A percentile compares a stretch with the other conserved stretches of the same genome.
phyloP scores from a whole-genome alignment of 2,888 invertebrate genomes.

The Candidula unifasciata region DNA sequence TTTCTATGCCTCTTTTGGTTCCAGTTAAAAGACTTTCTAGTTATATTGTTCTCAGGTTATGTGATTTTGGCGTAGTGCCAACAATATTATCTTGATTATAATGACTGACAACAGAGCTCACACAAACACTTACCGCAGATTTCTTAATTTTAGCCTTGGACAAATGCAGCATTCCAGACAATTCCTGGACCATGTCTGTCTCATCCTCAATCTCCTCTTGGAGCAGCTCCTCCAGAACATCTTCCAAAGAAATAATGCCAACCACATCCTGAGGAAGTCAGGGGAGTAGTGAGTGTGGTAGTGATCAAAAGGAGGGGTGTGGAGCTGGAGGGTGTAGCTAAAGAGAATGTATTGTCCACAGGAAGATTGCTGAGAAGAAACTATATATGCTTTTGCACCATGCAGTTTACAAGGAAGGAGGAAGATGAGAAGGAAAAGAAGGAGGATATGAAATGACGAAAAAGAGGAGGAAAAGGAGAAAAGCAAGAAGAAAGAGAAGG shows the following conservation, averaged over 20 bases:
- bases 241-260: conserved; percentile 76
- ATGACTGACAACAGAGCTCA: not conserved
- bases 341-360: not conserved
- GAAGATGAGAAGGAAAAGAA: too few species aligned
- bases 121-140: conserved; percentile 25
- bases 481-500: too few species aligned
- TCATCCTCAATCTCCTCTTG: conserved; percentile 77
- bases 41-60: too few species aligned
- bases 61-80: too few species aligned
- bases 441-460: too few species aligned
- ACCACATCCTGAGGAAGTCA: conserved; percentile 52
- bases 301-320: not conserved
- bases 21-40: too few species aligned
- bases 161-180: conserved; percentile 33
- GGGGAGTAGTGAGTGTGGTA: not conserved
- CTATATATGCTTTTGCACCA: not conserved
- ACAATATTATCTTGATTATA: not conserved
- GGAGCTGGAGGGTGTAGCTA: too few species aligned
- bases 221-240: conserved; percentile 76
- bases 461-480: too few species aligned
- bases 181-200: conserved; percentile 63
- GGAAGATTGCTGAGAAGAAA: not conserved
- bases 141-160: conserved; percentile 37
- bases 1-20: too few species aligned
- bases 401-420: too few species aligned